Base-by-base conservation (phyloP, 1,140 invertebrate species). In the Paraescarpia echinospica region DNA sequence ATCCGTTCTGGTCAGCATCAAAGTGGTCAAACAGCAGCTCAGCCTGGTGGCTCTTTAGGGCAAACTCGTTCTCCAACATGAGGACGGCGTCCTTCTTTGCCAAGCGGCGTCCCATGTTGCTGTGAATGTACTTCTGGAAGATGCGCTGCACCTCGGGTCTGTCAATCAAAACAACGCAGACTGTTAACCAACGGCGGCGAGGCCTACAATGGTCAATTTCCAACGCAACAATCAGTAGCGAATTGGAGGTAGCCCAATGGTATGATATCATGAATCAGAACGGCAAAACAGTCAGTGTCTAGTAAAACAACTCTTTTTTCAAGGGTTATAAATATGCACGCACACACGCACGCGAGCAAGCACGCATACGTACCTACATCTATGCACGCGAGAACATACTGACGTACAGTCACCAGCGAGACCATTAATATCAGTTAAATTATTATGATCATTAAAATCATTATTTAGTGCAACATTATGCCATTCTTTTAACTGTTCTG, bases 1-100 rank as follows among this genome's bases (percentile, higher is more conserved):
- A 77, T 77, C 92, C 92, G 33, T 92, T 92, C 22, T 77, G 51
- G 41, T 92, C 92, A 22, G 48, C 88, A 33, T 92, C 92, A 33
- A 92, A 92, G 92, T 92, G 77, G 92, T 77, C 92, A 22, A 92
- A 88, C 33, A 92, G n/a, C 33, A 34, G 33, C 48, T 88, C 51
- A 8, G 92, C 92, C 92, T 34, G 33, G 33, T 41, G 33, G n/a
- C 35, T 33, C 18, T 89, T 89, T 9, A 92, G 33, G 33, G 33
- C 33, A 88, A 92, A 92, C 88, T 92, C 92, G 12, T 92, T 77
- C 34, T 33, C 12, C 33, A 92, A 48, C 51, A 92, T 33, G 27
- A 33, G 33, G 5, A 92, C 12, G 22, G 92, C 92, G 18, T 88
- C 59, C 9, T 77, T n/a, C 48, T 35, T 33, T 1, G 34, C 34